These are phyloP conservation scores for Platygyra sinensis DNA, from an alignment of 64 coral and sea anemone genomes.

Conservation along the genomic window DNA sequence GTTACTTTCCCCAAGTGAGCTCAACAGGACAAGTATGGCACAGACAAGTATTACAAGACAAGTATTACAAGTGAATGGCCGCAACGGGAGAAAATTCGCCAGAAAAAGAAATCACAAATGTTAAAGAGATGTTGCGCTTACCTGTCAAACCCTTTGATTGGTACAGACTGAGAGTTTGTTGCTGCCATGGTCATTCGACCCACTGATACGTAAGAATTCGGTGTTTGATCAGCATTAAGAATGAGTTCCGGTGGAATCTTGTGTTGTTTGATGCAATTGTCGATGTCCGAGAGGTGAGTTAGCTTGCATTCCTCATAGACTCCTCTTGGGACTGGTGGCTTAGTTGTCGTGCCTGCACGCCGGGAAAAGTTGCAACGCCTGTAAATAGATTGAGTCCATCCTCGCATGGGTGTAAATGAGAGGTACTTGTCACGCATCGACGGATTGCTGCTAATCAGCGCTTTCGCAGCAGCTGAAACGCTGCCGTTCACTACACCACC, in stretches of 20 bases:
- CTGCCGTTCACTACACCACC: constrained; percentile 14
- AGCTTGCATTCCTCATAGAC: constrained; percentile 40
- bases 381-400: constrained; percentile 32
- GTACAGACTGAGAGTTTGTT: constrained; percentile 33
- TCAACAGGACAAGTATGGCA: no score
- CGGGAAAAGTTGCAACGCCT: constrained; percentile 44
- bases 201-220: constrained; percentile 35
- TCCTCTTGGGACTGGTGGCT: constrained; percentile 28
- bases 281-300: constrained; percentile 11
- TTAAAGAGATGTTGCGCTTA: constrained; percentile 48
- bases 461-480: constrained; percentile 24
- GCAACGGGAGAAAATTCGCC: constrained; percentile 55
- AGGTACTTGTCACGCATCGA: constrained; percentile 23
- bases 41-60: no score
- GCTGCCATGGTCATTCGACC: constrained; percentile 34
- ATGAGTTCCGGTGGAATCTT: no score
- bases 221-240: no score
- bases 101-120: constrained; percentile 35
- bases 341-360: constrained; percentile 35
- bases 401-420: constrained; percentile 11
- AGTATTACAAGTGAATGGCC: no score
- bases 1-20: no score
- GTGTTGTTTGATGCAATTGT: constrained; percentile 11
- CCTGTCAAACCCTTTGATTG: constrained; percentile 48
- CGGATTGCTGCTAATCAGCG: constrained; percentile 12